Conservation (phyloP, 2,888 invertebrate genomes). For the Drosophila hawaiiensis region DNA sequence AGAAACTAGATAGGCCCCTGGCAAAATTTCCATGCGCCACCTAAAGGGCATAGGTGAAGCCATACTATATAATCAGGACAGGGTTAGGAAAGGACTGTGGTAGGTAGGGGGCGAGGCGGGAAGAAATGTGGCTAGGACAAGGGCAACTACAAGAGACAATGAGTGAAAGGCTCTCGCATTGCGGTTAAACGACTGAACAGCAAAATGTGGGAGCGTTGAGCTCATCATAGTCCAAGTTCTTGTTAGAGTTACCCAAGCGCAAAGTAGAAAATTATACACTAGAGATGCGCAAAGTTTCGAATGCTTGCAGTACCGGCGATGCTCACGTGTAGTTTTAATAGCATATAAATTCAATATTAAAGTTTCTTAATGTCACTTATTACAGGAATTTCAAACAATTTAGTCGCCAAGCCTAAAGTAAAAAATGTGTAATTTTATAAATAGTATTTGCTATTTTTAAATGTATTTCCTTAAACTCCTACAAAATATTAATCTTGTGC, state of each 20-base stretch:
- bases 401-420: not conserved
- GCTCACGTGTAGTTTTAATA: not conserved
- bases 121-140: constrained; percentile 9
- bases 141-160: constrained; percentile 28
- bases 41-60: constrained; percentile 45
- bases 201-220: not conserved
- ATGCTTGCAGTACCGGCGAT: not conserved
- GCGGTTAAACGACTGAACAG: constrained; percentile 47
- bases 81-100: not conserved
- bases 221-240: constrained; percentile 33
- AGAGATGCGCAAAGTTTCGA: constrained; percentile 12
- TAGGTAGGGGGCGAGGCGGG: not conserved
- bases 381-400: not conserved
- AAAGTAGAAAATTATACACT: not conserved
- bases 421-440: not conserved
- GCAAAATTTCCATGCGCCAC: constrained; percentile 30
- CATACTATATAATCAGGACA: constrained; percentile 2
- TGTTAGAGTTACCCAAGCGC: constrained; percentile 36
- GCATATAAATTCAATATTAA: not conserved
- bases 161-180: constrained; percentile 50
- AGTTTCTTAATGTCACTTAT: not conserved
- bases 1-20: constrained; percentile 35
- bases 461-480: not conserved
- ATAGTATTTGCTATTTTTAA: not conserved
- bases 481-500: not conserved